These are phyloP conservation scores for Nomada ferruginata DNA, from an alignment of 2,888 invertebrate species.

Conservation along the genomic window DNA sequence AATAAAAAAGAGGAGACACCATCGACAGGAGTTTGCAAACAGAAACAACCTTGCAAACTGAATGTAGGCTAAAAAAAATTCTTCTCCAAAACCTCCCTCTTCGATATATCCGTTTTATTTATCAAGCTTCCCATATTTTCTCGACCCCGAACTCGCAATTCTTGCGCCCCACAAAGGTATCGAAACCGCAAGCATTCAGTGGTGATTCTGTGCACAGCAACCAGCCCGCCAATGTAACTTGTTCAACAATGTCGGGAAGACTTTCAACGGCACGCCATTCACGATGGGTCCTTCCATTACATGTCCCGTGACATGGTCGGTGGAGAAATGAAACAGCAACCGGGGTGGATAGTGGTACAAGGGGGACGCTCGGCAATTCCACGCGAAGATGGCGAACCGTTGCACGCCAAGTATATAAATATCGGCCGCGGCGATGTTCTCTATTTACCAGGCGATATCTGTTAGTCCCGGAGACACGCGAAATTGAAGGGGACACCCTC, in stretches of 20 bases:
- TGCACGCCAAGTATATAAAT: conserved; percentile 52
- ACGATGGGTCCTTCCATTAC: not conserved
- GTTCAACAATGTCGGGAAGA: not conserved
- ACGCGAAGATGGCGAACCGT: conserved; percentile 28
- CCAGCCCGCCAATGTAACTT: not conserved
- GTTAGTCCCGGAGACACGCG: conserved; percentile 65
- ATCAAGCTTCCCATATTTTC: no score
- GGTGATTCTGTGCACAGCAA: not conserved
- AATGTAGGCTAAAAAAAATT: no score
- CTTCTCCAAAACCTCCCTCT: no score
- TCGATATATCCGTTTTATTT: no score
- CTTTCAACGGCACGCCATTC: not conserved
- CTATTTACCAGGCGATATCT: conserved; percentile 70
- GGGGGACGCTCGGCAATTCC: conserved; percentile 8
- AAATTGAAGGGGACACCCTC: conserved; percentile 72
- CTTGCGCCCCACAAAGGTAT: not conserved
- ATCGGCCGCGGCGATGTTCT: conserved; percentile 57
- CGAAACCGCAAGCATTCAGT: not conserved
- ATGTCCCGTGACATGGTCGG: not conserved
- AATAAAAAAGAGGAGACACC: no score
- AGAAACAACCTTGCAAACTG: no score
- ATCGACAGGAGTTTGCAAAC: no score
- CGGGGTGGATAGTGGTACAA: not conserved
- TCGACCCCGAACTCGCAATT: no score
- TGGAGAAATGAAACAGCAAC: conserved; percentile 2